Percentiles rank a stretch among this genome's conserved stretches.
Conservation (phyloP, 2,797 vertebrate genomes). For the Tapirus indicus region DNA sequence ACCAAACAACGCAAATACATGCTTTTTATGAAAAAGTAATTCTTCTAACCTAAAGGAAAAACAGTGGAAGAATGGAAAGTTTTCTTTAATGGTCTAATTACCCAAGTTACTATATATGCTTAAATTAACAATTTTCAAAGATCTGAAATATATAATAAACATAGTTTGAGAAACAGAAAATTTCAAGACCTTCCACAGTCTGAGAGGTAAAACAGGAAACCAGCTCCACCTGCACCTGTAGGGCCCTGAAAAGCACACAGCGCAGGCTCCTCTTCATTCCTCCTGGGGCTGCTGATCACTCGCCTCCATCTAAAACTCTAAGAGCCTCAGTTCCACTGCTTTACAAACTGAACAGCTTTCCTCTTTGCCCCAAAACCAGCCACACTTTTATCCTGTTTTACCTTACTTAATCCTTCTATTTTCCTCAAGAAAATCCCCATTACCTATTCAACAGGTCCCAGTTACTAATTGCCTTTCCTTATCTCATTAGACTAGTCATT, state of each 20-base stretch:
- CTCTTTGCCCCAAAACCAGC: not conserved
- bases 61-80: not conserved
- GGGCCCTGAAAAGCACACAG: not conserved
- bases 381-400: not conserved
- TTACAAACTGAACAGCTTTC: not conserved
- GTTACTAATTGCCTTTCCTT: not conserved
- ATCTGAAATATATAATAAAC: not conserved
- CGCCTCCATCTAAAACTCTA: not conserved
- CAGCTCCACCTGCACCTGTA: not conserved
- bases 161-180: not conserved
- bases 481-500: not conserved
- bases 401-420: not conserved
- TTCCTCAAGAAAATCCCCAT: not conserved
- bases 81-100: not conserved
- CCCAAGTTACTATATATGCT: not conserved
- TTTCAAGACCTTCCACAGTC: not conserved
- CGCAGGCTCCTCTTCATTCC: not conserved
- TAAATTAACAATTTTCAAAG: slow-evolving; percentile 16
- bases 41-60: not conserved
- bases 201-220: not conserved
- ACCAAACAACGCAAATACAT: not conserved
- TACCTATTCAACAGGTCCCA: not conserved
- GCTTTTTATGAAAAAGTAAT: slow-evolving; percentile 12
- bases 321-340: not conserved
- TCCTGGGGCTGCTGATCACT: not conserved